Base-by-base conservation (phyloP, 2,888 invertebrate species). In the Eledone cirrhosa region DNA sequence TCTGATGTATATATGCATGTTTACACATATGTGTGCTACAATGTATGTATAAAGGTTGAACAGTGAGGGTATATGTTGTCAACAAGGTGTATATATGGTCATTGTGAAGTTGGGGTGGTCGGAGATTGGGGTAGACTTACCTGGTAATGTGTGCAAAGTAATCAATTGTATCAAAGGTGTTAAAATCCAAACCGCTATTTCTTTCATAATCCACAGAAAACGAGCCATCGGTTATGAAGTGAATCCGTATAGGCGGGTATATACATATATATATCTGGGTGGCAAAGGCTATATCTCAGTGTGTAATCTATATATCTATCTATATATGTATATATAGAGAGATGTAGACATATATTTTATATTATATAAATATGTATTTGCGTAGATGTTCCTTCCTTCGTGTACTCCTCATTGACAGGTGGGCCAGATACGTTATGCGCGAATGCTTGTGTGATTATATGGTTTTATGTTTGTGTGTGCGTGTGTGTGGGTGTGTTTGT, bases 181-280 rank as follows among this genome's bases (percentile, higher is more conserved):
- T 72, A 72, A 72, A 72, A 72, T 72, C 72, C 72, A 72, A 31
- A 72, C 31, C n/a, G 72, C 31, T 41, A 72, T 72, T 41, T 72
- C 72, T 41, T 41, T 33, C 72, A 72, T n/a, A 19, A 72, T 72
- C 72, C 72, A 72, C 72, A 41, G 29, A 33, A 41, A 72, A 33
- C 72, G 72, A 72, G 72, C 72, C 72, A 72, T 72, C 33, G 72
- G 72, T 72, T 72, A n/a, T 72, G 33, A 22, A 41, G 31, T 31
- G 72, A 33, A 41, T 33, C 22, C 33, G 11, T 33, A 72, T 33
- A 41, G 22, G 31, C 41, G 33, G 72, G 72, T 72, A 72, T 72
- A 72, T 72, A 72, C 72, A 72, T 72, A 72, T n/a, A 72, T 63
- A 19, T 72, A n/a, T 72, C 33, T 72, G 41, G 72, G 41, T 72